Evolutionary conservation across 2,113 vertebrate species (phyloP).

Genomic region (Mastomys coucha): DNA sequence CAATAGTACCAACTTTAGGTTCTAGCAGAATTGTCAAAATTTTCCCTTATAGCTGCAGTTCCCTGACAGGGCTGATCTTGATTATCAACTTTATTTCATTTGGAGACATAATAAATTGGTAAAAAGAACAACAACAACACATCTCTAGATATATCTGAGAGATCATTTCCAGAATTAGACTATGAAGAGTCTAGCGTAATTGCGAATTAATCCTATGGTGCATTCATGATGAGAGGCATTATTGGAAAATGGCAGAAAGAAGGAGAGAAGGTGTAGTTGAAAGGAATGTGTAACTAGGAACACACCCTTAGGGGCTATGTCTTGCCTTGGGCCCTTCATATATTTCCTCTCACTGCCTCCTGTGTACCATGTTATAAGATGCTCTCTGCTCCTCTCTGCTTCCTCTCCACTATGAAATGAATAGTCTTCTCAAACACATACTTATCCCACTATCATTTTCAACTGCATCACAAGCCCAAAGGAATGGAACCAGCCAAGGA

Average conservation of each 20-base stretch:
- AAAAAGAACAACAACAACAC: neutral
- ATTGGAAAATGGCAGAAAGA: neutral
- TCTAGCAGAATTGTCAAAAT: neutral
- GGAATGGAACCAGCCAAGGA: neutral
- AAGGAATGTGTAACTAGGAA: neutral
- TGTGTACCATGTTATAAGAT: neutral
- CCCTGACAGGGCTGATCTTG: neutral
- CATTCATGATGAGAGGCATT: neutral
- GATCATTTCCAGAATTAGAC: neutral
- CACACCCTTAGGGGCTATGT: no score
- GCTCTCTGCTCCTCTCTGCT: neutral
- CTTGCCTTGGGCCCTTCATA: neutral
- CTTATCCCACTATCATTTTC: neutral
- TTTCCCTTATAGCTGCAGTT: neutral
- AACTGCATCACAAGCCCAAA: neutral
- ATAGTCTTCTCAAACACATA: neutral
- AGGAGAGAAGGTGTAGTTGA: neutral
- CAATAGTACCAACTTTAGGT: neutral
- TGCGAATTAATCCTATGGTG: neutral
- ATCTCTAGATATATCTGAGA: neutral
- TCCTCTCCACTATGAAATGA: neutral
- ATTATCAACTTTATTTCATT: neutral
- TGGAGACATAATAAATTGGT: neutral
- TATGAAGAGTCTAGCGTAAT: neutral
- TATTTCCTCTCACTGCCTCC: neutral